Base-by-base conservation (phyloP, 1,140 invertebrate genomes). In the Bombus affinis region DNA sequence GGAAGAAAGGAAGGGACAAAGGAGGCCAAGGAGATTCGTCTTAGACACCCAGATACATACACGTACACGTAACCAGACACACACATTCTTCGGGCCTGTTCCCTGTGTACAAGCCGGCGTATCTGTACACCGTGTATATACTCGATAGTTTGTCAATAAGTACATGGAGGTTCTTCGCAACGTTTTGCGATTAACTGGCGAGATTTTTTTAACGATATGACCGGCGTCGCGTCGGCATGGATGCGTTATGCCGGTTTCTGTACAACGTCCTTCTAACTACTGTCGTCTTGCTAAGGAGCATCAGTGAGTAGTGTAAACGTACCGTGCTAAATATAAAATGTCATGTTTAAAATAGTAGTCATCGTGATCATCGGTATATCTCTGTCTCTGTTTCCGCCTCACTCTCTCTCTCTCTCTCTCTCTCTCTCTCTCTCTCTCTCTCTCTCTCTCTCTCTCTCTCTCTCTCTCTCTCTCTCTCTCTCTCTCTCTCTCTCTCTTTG, bases 11-110 rank as follows among this genome's bases (percentile, higher is more conserved):
- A 82, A 88, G 82, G 72, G 71, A 83, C 85, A 78, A 93, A 93
- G 76, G 90, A 91, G 92, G 93, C 92, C 91, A 93, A 93, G 92
- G 91, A 92, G 78, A 92, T 90, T 92, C 87, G 85, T 86, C 89
- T 91, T 86, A 86, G 86, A 85, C 81, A 80, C 66, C 83, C 86
- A 74, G 32, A 39, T 25, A 35, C 22, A 9, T n/a, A 79, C 72
- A 83, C 73, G 73, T 78, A 78, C 53, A 66, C 81, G 42, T 78
- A 82, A 77, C 71, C 81, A 68, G 59, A 22, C 35, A 22, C 44
- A 79, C 76, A 77, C 35, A 68, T 81, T 86, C 81, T 83, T 76
- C 66, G 44, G 12, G 25, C n/a, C 65, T 37, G 18, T 42, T 75
- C 65, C 39, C 12, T 59, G 28, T 65, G 65, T 77, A 72, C 22